Evolutionary conservation across 2,888 invertebrate genomes (phyloP), one percentile per base, ranked within the genome.

Genomic region (Cyclophora punctaria): DNA sequence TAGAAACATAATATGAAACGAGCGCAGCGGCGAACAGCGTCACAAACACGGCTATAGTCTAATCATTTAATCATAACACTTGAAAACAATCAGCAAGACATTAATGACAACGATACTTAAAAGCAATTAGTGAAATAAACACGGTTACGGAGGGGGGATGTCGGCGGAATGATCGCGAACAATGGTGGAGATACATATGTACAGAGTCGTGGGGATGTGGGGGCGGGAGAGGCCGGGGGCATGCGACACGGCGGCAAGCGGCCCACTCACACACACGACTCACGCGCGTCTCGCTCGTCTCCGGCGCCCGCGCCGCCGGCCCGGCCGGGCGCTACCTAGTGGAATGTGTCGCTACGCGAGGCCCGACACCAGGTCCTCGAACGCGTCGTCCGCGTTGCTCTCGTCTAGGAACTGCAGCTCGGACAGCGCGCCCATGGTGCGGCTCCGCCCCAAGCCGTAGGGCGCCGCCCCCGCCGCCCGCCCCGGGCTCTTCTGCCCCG

Each of bases 301-400:
- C 78, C 75, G 37, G 4, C 20, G 20, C 20, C 20, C 20, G 20
- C 20, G 20, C 20, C 20, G 20, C 20, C 20, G 20, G 20, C 20
- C 20, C 20, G 20, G 20, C 20, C 20, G 20, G 20, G 20, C 75
- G 73, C 78, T 81, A 80, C 75, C 80, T 78, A 83, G 81, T 83
- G 86, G 86, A 86, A 86, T 86, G 86, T 82, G 62, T 7, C 66
- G 74, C 77, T 83, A 86, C 71, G 85, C 81, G 74, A 88, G 85
- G 81, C 80, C 89, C 85, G 90, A 89, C 90, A 96, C 95, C 67
- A 96, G 91, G 82, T 94, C 93, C 78, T 96, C 96, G 89, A 96
- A 96, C 63, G 95, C 95, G 87, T 93, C 93, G 77, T 96, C 96
- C 55, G 96, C 94, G 84, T 96, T 95, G 82, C 90, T 92, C 80